Base-by-base conservation (phyloP, 1,140 invertebrate species). In the Ostrea edulis region DNA sequence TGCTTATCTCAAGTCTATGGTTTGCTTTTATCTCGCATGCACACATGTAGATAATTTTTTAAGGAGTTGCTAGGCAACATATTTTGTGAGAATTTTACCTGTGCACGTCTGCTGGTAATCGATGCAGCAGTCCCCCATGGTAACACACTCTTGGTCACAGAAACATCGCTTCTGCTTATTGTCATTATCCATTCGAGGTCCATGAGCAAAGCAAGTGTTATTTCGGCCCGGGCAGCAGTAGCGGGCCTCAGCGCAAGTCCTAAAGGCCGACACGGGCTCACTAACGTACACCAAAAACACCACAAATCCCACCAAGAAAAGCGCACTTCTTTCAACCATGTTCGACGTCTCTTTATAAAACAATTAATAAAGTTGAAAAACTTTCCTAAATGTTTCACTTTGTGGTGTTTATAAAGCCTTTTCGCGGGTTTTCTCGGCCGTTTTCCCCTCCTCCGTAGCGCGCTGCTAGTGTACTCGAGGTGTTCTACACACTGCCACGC, bases 141-240 rank as follows among this genome's bases (percentile, higher is more conserved):
- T 88, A 53, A 89, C 85, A 84, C 93, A 94, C 53, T 91, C 90
- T 82, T 90, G 90, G 86, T 94, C 93, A 85, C 93, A 94, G 86
- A 92, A 94, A 83, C 93, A 94, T 51, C 90, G 86, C 0, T 87
- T 86, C 35, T 91, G 89, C 83, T 92, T 90, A 35, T 82, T 65
- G 3, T 89, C 88, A 2, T 89, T 84, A 87, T 93, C 91, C 88
- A 92, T 88, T 44, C 91, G 82, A 9, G 88, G 89, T 82, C 93
- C 93, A 52, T 90, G 90, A 22, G 89, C 91, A 87, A 88, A 91
- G 86, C 93, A 94, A 7, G 91, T 93, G 87, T 93, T 93, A 89
- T 94, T 92, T 82, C 92, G 90, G 20, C 92, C 93, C 55, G 90
- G 85, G 83, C 93, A 94, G 85, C 93, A 94, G 20, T 90, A 88